Base-by-base conservation (phyloP, 2,113 vertebrate genomes). In the Sylvilagus bachmani region DNA sequence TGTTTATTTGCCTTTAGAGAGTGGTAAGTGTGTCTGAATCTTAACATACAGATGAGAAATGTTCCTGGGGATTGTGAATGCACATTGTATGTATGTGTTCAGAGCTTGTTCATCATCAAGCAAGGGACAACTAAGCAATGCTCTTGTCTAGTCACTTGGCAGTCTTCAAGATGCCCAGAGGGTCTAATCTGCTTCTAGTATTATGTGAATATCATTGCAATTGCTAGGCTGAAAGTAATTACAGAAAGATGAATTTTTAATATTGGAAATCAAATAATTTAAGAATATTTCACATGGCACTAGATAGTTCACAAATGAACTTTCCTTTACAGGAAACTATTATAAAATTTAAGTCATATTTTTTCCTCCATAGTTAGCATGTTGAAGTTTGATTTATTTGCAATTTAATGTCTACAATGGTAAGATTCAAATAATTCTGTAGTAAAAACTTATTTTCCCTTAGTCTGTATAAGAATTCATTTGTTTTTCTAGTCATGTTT, bases 241-340 rank as follows among this genome's bases (percentile, higher is more conserved):
- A 93, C 10, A 38, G 67, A 62, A 49, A 25, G 22, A 83, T 90
- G 58, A 86, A 73, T 92, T 87, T 92, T 95, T 90, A 49, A 83
- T 90, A 94, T 49, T 90, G 31, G 88, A 81, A 24, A 95, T 81
- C 53, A 78, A 74, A 91, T 38, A 81, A 75, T 62, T 64, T 14
- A 58, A 78, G 24, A 12, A 66, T 66, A 66, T 91, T 51, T 92
- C 67, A 78, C 55, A 31, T 91, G 80, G 44, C 10, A n/a, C 64
- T 71, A 70, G 0, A 58, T 12, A n/a, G 6, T 25, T 89, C 8
- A 75, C 12, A 70, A 84, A 90, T 70, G 10, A 70, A 75, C 19
- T 80, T 91, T 58, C 2, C 53, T 71, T 51, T 25, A 14, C 27
- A 81, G 5, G 64, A 79, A 44, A 73, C 10, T 53, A n/a, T 33